Conservation (phyloP, 2,797 vertebrate genomes). For the Ctenosaura bakeri region DNA sequence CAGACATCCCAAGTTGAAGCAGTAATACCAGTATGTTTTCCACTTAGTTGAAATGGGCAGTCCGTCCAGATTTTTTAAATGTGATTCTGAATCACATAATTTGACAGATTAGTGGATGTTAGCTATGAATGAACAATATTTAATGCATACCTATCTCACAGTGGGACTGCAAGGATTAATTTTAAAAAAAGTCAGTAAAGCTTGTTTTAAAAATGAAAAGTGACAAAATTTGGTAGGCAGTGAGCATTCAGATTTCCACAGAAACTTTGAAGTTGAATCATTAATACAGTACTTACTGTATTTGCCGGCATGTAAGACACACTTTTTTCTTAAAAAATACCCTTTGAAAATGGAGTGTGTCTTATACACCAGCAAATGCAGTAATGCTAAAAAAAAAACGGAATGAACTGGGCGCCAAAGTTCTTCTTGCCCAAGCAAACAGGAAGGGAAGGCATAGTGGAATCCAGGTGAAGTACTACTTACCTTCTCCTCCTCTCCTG, state of each 20-base stretch:
- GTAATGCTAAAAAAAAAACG: no score
- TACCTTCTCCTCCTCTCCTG: no score
- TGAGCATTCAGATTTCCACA: not conserved
- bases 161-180: constrained; percentile 54
- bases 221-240: not conserved
- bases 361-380: no score
- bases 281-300: not conserved
- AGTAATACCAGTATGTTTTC: constrained; percentile 51
- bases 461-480: no score
- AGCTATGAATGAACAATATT: constrained; percentile 59
- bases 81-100: constrained; percentile 66
- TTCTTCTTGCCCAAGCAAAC: no score
- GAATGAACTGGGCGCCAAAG: no score
- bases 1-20: constrained; percentile 59
- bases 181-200: constrained; percentile 55
- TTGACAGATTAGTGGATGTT: constrained; percentile 68
- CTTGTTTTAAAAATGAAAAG: constrained; percentile 57
- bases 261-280: constrained; percentile 6
- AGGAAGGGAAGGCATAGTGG: no score
- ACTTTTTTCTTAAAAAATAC: no score
- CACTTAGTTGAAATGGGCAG: constrained; percentile 53
- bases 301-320: no score
- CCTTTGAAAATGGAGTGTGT: no score
- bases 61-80: constrained; percentile 30
- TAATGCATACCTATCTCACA: constrained; percentile 45